Evolutionary conservation across 2,888 invertebrate genomes (phyloP).

Genomic region (Monopis laevigella): DNA sequence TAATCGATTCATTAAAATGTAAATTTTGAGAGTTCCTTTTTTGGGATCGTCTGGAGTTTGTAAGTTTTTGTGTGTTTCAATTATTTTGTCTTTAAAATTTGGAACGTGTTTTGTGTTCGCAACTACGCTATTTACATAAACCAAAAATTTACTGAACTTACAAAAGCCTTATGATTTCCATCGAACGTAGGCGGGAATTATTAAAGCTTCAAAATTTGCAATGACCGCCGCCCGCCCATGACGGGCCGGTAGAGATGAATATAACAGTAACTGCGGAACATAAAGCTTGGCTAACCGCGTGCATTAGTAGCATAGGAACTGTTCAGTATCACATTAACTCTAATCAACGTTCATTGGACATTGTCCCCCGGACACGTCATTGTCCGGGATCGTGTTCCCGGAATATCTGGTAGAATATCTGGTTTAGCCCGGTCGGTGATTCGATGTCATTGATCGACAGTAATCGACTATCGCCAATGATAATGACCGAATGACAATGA

Average conservation of each 20-base stretch:
- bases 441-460: conserved; percentile 52
- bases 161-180: no score
- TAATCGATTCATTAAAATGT: conserved; percentile 56
- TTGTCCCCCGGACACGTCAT: conserved; percentile 25
- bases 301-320: conserved; percentile 10
- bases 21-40: conserved; percentile 32
- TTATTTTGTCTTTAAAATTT: no score
- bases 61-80: no score
- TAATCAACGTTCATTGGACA: conserved; percentile 59
- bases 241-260: no score
- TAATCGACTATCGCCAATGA: conserved; percentile 33
- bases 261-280: background rate
- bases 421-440: conserved; percentile 56
- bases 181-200: no score
- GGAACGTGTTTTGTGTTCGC: no score
- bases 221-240: no score
- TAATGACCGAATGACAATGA: conserved; percentile 7
- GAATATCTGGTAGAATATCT: conserved; percentile 44
- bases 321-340: conserved; percentile 45
- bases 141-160: no score
- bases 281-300: conserved; percentile 6
- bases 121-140: no score
- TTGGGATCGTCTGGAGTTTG: no score
- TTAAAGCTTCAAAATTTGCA: no score
- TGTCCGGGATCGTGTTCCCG: conserved; percentile 59